Evolutionary conservation across 2,797 vertebrate species (phyloP), one percentile per base, ranked within the genome.

Genomic region (Enteromius anoplus): DNA sequence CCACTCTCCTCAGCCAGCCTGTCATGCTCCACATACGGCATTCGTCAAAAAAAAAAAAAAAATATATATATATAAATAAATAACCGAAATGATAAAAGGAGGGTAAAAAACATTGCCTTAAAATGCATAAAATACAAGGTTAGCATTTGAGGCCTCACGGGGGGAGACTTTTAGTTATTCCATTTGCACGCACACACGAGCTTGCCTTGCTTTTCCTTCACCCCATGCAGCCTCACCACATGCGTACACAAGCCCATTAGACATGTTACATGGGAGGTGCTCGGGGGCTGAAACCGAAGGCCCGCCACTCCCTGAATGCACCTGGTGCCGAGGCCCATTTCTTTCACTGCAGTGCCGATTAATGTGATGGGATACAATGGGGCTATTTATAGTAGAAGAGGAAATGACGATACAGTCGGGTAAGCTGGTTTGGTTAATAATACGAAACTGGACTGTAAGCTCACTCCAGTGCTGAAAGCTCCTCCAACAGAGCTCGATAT

Each of bases 1-100:
- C 86, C 87, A 87, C 90, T 89, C 89, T 88, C 84, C 86, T 86
- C 86, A 88, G 81, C 86, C 86, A 89, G 81, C 88, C 87, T 65
- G 88, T 91, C 89, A 89, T 87, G 82, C 89, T 85, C 80, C 2
- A 85, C 84, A 87, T 87, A 86, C 84, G 84, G 84, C 89, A 80
- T 82, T 70, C 78, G 75, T 53, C 75, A 81, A 86, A 83, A 19
- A 21, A 34, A 51, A 45, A 45, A 23, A n/a, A 55, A 40, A 37
- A 37, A 37, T 37, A 37, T 40, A 40, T 15, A 51, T 26, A 40
- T 58, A 79, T 45, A 83, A 53, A 62, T 17, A 55, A 79, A 75
- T 80, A 15, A 75, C n/a, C 26, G 2, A 34, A 69, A 73, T n/a
- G 51, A 45, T n/a, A 80, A 86, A 85, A 83, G n/a, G 5, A 80